Conservation (phyloP, 2,797 vertebrate species). For the Sarcophilus harrisii region DNA sequence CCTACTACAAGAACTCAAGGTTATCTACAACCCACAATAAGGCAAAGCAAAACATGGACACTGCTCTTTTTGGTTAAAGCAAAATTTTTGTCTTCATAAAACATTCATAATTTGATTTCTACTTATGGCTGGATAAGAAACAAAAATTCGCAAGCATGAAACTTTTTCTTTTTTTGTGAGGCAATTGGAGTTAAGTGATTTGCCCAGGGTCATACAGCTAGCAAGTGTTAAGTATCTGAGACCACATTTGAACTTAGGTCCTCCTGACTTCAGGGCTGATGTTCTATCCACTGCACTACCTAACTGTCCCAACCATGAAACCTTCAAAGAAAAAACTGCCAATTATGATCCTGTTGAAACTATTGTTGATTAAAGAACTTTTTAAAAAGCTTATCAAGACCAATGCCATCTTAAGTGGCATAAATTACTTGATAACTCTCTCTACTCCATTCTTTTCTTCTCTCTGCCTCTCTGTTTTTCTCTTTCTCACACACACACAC, state of each 20-base stretch:
- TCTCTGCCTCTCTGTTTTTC: background rate
- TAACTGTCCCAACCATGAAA: background rate
- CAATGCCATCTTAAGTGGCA: background rate
- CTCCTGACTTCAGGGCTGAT: too few relatives aligned
- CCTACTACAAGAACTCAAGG: background rate
- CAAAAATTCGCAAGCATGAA: conserved; percentile 22
- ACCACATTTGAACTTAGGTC: too few relatives aligned
- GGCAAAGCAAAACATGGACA: background rate
- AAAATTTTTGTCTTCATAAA: conserved; percentile 31
- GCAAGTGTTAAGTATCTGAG: too few relatives aligned
- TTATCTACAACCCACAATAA: background rate
- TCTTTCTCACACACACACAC: background rate
- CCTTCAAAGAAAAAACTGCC: conserved; percentile 30
- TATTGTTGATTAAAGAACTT: conserved; percentile 8
- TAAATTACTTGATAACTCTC: background rate
- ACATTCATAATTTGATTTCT: conserved; percentile 29
- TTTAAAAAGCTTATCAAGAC: conserved; percentile 20
- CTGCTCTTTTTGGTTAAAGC: conserved; percentile 55
- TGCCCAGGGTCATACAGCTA: too few relatives aligned
- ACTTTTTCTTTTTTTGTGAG: background rate
- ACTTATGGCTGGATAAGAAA: conserved; percentile 46
- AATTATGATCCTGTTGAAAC: background rate
- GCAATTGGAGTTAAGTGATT: too few relatives aligned
- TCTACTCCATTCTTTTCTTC: too few relatives aligned
- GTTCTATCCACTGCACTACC: too few relatives aligned